Percentiles rank a stretch among this genome's conserved stretches.
Evolutionary conservation across 1,140 invertebrate species (phyloP).

Genomic region (Palaemon carinicauda): DNA sequence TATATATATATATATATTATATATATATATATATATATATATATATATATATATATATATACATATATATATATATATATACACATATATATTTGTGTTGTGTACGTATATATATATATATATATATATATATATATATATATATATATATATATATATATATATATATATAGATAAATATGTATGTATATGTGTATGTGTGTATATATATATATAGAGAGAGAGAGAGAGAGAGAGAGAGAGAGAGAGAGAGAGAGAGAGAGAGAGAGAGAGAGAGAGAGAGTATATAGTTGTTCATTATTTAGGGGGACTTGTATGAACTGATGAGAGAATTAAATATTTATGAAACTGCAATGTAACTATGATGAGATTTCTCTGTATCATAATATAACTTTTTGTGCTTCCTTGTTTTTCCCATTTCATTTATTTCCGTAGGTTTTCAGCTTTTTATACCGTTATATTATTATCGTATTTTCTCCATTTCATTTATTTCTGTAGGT

Average conservation of each 20-base stretch:
- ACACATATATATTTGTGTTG: not conserved
- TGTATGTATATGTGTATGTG: not conserved
- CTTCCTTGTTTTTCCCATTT: not conserved
- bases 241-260: not conserved
- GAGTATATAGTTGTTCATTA: not conserved
- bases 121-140: not conserved
- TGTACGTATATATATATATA: not conserved
- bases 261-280: not conserved
- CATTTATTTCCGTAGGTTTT: too few species aligned
- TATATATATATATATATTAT: not conserved
- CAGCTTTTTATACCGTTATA: too few species aligned
- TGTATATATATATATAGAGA: not conserved
- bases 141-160: not conserved
- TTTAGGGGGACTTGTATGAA: not conserved
- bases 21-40: not conserved
- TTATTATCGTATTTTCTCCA: not conserved
- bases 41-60: constrained; percentile 1
- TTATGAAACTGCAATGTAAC: too few species aligned
- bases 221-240: not conserved
- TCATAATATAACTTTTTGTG: not conserved
- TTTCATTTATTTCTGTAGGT: too few species aligned
- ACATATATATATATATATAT: not conserved
- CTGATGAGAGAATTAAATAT: too few species aligned
- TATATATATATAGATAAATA: not conserved
- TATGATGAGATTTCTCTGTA: too few species aligned